A percentile compares a stretch with the other conserved stretches of the same genome.
Evolutionary conservation across 2,888 invertebrate genomes (phyloP).

Genomic region (Xylota segnis): DNA sequence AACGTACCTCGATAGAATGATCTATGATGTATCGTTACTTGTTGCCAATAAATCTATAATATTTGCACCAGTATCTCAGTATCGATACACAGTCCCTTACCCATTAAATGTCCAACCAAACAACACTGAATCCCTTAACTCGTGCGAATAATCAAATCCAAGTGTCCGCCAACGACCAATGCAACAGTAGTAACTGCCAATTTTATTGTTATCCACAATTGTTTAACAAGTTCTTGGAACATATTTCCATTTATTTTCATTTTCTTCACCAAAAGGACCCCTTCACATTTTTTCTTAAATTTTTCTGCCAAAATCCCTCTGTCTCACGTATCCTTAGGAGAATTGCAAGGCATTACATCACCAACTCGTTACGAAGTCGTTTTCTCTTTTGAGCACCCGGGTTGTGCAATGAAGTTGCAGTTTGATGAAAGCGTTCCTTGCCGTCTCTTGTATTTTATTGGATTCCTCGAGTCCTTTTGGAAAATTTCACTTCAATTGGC

Average conservation of each 20-base stretch:
- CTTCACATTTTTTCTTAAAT: not conserved
- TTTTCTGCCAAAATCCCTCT: not conserved
- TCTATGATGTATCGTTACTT: no score
- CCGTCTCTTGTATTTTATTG: not conserved
- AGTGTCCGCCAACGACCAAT: not conserved
- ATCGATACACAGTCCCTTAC: no score
- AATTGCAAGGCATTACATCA: not conserved
- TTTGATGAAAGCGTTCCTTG: not conserved
- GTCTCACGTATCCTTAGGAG: not conserved
- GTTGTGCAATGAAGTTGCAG: constrained; percentile 8
- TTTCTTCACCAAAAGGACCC: not conserved
- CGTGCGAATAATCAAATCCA: no score
- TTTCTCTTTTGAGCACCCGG: not conserved
- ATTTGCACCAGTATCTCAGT: no score
- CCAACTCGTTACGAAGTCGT: not conserved
- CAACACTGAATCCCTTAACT: no score
- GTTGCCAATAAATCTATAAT: no score
- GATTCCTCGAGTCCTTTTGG: not conserved
- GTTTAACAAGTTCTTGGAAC: not conserved
- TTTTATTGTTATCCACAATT: not conserved
- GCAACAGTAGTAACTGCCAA: not conserved
- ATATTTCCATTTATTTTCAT: not conserved
- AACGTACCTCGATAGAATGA: no score
- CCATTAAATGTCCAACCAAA: no score
- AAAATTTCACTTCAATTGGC: not conserved